Conservation (phyloP, 2,113 vertebrate genomes). For the Numida meleagris region DNA sequence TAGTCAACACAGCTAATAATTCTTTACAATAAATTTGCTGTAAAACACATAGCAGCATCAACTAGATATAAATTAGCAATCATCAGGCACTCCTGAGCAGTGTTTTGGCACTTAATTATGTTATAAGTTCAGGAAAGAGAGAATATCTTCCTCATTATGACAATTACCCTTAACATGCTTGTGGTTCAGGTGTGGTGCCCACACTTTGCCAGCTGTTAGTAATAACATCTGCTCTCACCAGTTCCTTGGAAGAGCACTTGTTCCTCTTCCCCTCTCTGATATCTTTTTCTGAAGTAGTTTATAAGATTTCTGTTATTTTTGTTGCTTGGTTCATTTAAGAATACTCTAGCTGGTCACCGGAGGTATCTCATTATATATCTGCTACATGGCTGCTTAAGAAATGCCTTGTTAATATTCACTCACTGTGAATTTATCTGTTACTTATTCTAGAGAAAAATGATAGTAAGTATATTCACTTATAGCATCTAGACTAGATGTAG, state of each 20-base stretch:
- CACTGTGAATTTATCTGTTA: not conserved
- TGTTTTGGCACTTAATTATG: not conserved
- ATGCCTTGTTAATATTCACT: not conserved
- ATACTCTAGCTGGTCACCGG: not conserved
- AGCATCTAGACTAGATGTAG: not conserved
- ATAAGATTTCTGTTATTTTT: not conserved
- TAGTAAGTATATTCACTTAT: not conserved
- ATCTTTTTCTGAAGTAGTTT: not conserved
- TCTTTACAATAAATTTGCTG: not conserved
- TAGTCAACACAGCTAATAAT: not conserved
- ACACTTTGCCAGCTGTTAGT: not conserved
- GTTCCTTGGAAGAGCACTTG: not conserved
- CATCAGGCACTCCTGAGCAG: not conserved
- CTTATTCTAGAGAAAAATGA: not conserved
- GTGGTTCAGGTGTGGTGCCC: not conserved
- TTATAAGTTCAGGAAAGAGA: not conserved
- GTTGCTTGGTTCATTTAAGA: not conserved
- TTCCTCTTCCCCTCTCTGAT: not conserved
- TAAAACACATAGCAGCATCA: not conserved
- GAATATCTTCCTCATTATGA: not conserved
- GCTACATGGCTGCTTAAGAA: rapidly evolving
- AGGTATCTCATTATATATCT: not conserved
- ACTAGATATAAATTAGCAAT: not conserved
- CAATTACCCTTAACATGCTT: not conserved
- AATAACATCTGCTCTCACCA: not conserved